Evolutionary conservation across 2,888 invertebrate species (phyloP).

Genomic region (Acanthosoma haemorrhoidale): DNA sequence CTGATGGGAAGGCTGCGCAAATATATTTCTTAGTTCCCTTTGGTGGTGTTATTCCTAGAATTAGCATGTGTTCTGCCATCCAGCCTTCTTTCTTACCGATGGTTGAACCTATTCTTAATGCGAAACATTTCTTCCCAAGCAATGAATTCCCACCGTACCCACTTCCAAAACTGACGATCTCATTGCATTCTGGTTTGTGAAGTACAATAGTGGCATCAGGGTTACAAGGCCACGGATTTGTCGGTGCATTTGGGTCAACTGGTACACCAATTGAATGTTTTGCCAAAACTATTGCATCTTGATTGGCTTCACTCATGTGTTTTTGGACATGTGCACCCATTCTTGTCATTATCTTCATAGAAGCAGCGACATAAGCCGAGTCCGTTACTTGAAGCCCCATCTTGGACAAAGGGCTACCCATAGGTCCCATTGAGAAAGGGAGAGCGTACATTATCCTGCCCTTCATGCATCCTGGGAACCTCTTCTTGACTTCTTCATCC

Average conservation of each 20-base stretch:
- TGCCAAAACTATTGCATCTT: slow-evolving; percentile 50
- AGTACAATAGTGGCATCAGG: slow-evolving; percentile 89
- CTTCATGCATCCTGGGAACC: slow-evolving; percentile 88
- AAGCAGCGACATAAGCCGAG: slow-evolving; percentile 95
- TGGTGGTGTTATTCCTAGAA: slow-evolving; percentile 89
- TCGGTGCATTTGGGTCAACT: slow-evolving; percentile 50
- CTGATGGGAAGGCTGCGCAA: slow-evolving; percentile 97
- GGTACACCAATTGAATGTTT: slow-evolving; percentile 84
- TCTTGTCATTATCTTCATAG: slow-evolving; percentile 98
- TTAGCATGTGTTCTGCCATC: slow-evolving; percentile 99
- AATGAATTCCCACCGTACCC: slow-evolving; percentile 97
- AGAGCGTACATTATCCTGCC: slow-evolving; percentile 97
- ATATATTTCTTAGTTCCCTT: slow-evolving; percentile 74
- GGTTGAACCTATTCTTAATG: slow-evolving; percentile 90
- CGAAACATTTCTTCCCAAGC: slow-evolving; percentile 96
- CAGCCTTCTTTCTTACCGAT: slow-evolving; percentile 94
- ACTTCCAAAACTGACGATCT: slow-evolving; percentile 86
- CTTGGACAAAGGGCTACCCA: slow-evolving; percentile 90
- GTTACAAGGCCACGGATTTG: slow-evolving; percentile 92
- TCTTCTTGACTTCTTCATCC: slow-evolving; percentile 68
- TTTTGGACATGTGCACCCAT: slow-evolving; percentile 63
- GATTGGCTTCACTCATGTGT: slow-evolving; percentile 7
- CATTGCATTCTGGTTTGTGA: slow-evolving; percentile 74
- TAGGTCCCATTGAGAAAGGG: slow-evolving; percentile 98
- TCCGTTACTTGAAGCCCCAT: slow-evolving; percentile 91